Conservation (phyloP, 1,140 invertebrate species). For the Zaprionus taronus region DNA sequence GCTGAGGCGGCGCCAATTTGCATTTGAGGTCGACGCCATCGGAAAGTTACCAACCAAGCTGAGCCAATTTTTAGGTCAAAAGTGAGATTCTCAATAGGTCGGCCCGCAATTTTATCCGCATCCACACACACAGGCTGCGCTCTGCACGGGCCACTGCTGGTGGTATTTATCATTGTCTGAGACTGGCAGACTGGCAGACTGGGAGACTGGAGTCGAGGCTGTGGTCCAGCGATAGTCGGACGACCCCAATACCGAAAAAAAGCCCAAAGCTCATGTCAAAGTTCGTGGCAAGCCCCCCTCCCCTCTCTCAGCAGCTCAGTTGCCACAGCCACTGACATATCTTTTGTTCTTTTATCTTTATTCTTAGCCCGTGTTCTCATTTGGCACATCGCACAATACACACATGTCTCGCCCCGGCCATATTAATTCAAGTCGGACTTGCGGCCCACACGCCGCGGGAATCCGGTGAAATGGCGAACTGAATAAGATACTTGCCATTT, state of each 20-base stretch:
- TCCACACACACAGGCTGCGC: conserved; percentile 6
- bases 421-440: conserved; percentile 18
- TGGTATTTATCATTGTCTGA: conserved; percentile 65
- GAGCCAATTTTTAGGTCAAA: conserved; percentile 67
- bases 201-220: neutral
- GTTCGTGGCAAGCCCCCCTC: conserved; percentile 11
- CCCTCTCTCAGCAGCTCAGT: neutral
- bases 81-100: conserved; percentile 70
- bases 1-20: conserved; percentile 58
- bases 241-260: conserved; percentile 23
- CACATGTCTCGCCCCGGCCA: neutral
- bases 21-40: conserved; percentile 63
- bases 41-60: conserved; percentile 38
- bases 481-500: conserved; percentile 6
- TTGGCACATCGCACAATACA: conserved; percentile 19
- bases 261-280: conserved; percentile 22
- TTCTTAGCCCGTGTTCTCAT: conserved; percentile 19
- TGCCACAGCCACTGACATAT: neutral
- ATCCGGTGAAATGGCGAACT: conserved; percentile 1
- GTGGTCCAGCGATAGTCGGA: neutral
- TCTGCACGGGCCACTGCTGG: neutral
- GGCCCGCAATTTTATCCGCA: conserved; percentile 7
- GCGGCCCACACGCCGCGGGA: conserved; percentile 9
- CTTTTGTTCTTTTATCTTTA: conserved; percentile 4
- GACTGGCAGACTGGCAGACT: neutral